Percentiles rank a stretch among this genome's conserved stretches.
Conservation (phyloP, 1,140 invertebrate genomes). For the Bilobella aurantiaca region DNA sequence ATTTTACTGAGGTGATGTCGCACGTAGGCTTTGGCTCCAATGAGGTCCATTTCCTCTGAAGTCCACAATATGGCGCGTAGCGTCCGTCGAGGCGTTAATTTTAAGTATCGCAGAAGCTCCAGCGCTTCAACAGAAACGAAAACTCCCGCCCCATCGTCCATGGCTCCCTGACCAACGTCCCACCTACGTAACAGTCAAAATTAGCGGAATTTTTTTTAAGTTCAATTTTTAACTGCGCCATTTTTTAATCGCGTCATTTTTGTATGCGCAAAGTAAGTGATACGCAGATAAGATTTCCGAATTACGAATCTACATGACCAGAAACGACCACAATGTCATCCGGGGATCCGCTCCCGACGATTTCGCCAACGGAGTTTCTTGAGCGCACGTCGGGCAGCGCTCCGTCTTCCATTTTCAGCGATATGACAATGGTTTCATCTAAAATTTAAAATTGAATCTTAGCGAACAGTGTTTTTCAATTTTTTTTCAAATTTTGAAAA, state of each 20-base stretch:
- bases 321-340: slow-evolving; percentile 65
- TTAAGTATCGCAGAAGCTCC: slow-evolving; percentile 54
- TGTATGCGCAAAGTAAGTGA: too few species aligned
- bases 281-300: too few species aligned
- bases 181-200: background rate
- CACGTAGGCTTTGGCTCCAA: slow-evolving; percentile 56
- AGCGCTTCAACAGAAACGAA: slow-evolving; percentile 70
- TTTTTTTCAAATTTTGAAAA: too few species aligned
- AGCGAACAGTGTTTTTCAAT: too few species aligned
- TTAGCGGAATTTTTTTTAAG: too few species aligned
- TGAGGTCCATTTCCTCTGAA: slow-evolving; percentile 61
- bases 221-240: background rate
- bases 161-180: slow-evolving; percentile 24
- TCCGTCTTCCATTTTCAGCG: slow-evolving; percentile 48
- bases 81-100: slow-evolving; percentile 59
- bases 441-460: too few species aligned
- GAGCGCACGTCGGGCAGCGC: slow-evolving; percentile 47
- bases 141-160: slow-evolving; percentile 48
- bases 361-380: slow-evolving; percentile 62
- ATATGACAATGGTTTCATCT: slow-evolving; percentile 46
- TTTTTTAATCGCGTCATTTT: too few species aligned
- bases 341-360: slow-evolving; percentile 49
- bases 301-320: slow-evolving; percentile 80
- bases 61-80: slow-evolving; percentile 61
- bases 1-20: slow-evolving; percentile 51